Conservation (phyloP, 1,140 invertebrate species). For the Bombus turneri region DNA sequence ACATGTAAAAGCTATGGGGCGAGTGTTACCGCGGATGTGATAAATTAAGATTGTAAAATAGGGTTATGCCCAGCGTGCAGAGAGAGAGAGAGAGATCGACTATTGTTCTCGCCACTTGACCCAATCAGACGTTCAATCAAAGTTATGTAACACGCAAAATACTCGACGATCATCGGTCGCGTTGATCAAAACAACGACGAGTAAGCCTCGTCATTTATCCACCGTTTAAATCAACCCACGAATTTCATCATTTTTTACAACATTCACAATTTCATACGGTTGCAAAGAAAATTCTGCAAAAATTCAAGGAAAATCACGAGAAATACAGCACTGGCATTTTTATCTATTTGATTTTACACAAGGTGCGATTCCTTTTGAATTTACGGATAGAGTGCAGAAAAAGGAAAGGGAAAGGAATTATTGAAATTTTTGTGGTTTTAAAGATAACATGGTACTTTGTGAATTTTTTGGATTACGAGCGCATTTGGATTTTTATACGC, state of each 20-base stretch:
- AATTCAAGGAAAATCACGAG: too few species aligned
- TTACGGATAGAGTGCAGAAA: too few species aligned
- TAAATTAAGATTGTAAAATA: slow-evolving; percentile 77
- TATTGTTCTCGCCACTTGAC: slow-evolving; percentile 81
- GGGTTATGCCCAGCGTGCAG: slow-evolving; percentile 69
- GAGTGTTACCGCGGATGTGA: slow-evolving; percentile 76
- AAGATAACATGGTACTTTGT: too few species aligned
- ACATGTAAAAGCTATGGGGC: slow-evolving; percentile 21
- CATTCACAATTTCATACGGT: too few species aligned
- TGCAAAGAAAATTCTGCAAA: too few species aligned
- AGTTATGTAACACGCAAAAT: slow-evolving; percentile 75
- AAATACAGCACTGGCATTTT: too few species aligned
- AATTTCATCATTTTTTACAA: not conserved
- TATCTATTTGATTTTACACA: too few species aligned
- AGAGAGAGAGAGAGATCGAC: slow-evolving; percentile 52
- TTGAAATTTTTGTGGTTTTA: too few species aligned
- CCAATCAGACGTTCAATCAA: slow-evolving; percentile 77
- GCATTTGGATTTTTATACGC: too few species aligned
- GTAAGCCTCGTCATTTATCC: not conserved
- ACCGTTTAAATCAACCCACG: not conserved
- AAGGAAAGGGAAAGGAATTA: too few species aligned
- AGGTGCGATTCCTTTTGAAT: too few species aligned
- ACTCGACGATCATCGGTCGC: slow-evolving; percentile 1
- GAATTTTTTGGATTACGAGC: too few species aligned
- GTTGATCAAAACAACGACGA: slow-evolving; percentile 6